phyloP scores from a whole-genome alignment of 2,888 invertebrate species.

The Lepidonotus clava region DNA sequence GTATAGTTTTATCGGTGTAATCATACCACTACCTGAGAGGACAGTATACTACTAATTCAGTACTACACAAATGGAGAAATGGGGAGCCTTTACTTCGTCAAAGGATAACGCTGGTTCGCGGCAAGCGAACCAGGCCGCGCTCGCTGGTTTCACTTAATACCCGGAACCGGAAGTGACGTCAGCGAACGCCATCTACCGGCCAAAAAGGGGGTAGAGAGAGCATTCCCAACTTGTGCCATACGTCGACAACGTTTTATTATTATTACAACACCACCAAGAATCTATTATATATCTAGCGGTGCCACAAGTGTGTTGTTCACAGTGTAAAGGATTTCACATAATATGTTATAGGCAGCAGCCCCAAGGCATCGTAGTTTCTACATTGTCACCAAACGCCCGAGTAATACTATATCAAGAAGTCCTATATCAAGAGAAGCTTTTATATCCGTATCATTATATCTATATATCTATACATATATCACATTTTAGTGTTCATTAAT shows the following conservation, averaged over 20 bases:
- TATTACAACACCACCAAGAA: not conserved
- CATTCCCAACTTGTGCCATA: constrained; percentile 37
- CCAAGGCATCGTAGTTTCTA: not conserved
- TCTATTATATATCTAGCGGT: not conserved
- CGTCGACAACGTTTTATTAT: not conserved
- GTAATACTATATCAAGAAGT: too few species aligned
- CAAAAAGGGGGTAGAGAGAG: constrained; percentile 4
- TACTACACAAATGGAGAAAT: constrained; percentile 2
- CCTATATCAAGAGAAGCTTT: too few species aligned
- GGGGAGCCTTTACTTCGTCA: not conserved
- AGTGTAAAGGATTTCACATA: too few species aligned
- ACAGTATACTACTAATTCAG: too few species aligned
- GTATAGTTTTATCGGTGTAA: too few species aligned
- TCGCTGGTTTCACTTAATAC: constrained; percentile 22
- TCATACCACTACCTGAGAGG: too few species aligned
- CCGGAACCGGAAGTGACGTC: constrained; percentile 37
- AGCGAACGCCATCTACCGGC: constrained; percentile 16
- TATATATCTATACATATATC: not conserved
- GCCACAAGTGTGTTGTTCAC: too few species aligned
- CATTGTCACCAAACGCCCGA: not conserved
- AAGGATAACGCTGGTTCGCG: not conserved
- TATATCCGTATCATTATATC: too few species aligned
- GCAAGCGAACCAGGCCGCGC: not conserved
- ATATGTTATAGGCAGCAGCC: constrained; percentile 29
- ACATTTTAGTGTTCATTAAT: not conserved